Evolutionary conservation across 2,797 vertebrate genomes (phyloP).

Genomic region (Pseudomugil tenellus): DNA sequence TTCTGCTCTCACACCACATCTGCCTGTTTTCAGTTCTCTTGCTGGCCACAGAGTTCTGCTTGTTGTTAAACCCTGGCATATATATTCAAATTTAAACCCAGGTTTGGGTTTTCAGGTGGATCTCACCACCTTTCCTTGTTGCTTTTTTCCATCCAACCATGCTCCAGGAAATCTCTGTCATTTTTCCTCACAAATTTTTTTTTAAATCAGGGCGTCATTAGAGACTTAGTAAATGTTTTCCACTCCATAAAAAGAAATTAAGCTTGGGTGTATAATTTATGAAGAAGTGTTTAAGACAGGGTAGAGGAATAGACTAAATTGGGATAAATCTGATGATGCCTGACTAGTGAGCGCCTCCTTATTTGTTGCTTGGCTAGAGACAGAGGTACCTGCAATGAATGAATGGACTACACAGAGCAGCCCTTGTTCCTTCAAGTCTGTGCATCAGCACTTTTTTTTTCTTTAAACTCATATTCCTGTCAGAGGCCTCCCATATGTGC

Average conservation of each 20-base stretch:
- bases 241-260: conserved; percentile 52
- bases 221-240: conserved; percentile 60
- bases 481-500: conserved; percentile 73
- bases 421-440: conserved; percentile 74
- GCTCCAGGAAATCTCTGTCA: conserved; percentile 28
- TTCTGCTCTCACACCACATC: conserved; percentile 46
- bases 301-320: conserved; percentile 23
- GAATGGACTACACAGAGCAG: conserved; percentile 67
- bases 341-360: conserved; percentile 25
- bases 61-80: conserved; percentile 13
- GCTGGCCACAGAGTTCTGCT: conserved; percentile 19
- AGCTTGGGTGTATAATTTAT: conserved; percentile 26
- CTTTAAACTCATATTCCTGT: conserved; percentile 74
- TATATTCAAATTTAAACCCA: conserved; percentile 12
- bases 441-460: conserved; percentile 65
- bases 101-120: conserved; percentile 25
- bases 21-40: conserved; percentile 11
- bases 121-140: conserved; percentile 6
- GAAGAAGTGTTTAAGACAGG: conserved; percentile 18
- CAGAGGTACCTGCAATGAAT: conserved; percentile 55
- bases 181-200: conserved; percentile 45
- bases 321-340: conserved; percentile 38
- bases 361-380: conserved; percentile 60
- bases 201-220: no score
- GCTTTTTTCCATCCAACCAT: conserved; percentile 40